Evolutionary conservation across 37 sponge, comb jelly and placozoan species (phyloP).

Genomic region (Crambe crambe): DNA sequence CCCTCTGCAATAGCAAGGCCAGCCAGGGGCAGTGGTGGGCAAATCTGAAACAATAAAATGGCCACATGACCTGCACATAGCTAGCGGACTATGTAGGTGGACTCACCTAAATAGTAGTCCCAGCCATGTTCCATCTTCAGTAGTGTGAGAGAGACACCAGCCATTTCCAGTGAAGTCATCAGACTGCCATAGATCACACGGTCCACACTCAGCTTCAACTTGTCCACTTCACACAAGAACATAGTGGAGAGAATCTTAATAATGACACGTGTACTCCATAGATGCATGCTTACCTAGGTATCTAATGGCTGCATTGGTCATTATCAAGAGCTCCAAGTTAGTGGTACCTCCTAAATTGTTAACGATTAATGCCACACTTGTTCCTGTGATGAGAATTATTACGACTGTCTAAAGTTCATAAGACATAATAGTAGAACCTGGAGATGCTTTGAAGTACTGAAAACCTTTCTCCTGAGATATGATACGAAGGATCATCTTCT

Average conservation of each 20-base stretch:
- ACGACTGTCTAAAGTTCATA: background rate
- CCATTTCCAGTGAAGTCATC: constrained; percentile 98
- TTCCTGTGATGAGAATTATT: constrained; percentile 49
- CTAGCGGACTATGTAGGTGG: too few relatives aligned
- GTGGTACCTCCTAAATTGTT: constrained; percentile 97
- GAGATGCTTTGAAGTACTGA: constrained; percentile 54
- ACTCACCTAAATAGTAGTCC: constrained; percentile 59
- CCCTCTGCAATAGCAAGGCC: constrained; percentile 54
- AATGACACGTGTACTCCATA: background rate
- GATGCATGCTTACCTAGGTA: constrained; percentile 51
- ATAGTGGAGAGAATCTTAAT: background rate
- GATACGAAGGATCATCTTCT: constrained; percentile 66
- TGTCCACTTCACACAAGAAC: background rate
- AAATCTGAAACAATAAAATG: too few relatives aligned
- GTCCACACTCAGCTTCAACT: constrained; percentile 33
- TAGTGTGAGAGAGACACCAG: constrained; percentile 90
- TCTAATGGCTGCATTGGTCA: constrained; percentile 80
- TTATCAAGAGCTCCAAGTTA: constrained; percentile 83
- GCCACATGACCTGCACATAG: too few relatives aligned
- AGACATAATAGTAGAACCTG: constrained; percentile 14
- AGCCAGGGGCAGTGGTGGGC: constrained; percentile 72
- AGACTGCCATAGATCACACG: constrained; percentile 65
- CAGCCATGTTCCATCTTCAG: constrained; percentile 38
- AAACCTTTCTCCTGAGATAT: constrained; percentile 59
- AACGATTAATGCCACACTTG: constrained; percentile 78